Evolutionary conservation across 2,797 vertebrate species (phyloP).

Genomic region (Oophaga sylvatica): DNA sequence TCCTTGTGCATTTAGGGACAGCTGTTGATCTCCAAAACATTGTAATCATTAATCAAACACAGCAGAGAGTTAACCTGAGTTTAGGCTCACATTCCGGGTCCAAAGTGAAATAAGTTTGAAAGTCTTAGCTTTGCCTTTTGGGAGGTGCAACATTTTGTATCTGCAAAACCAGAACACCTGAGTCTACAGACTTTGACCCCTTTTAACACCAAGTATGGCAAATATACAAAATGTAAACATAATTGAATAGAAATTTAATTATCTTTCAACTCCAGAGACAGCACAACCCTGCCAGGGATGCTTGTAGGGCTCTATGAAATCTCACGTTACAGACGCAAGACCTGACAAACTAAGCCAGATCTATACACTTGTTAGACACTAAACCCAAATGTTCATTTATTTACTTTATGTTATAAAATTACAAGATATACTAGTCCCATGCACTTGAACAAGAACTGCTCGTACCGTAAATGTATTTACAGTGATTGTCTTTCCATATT

Average conservation of each 20-base stretch:
- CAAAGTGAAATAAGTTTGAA: conserved; percentile 69
- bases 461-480: background rate
- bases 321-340: conserved; percentile 67
- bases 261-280: conserved; percentile 66
- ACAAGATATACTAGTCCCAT: conserved; percentile 5
- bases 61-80: conserved; percentile 57
- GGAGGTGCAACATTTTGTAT: conserved; percentile 60
- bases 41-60: conserved; percentile 59
- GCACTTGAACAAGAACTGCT: background rate
- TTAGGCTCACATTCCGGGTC: conserved; percentile 55
- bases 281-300: conserved; percentile 69
- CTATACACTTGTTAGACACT: conserved; percentile 34
- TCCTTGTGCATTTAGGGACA: conserved; percentile 50
- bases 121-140: conserved; percentile 66
- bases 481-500: background rate
- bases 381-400: conserved; percentile 10
- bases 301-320: conserved; percentile 64
- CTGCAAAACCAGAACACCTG: conserved; percentile 67
- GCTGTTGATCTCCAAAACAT: conserved; percentile 58
- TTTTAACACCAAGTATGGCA: conserved; percentile 67
- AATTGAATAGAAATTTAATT: conserved; percentile 76
- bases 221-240: conserved; percentile 65
- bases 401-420: background rate
- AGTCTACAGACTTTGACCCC: conserved; percentile 73
- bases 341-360: conserved; percentile 43